Base-by-base conservation (phyloP, 2,113 vertebrate species). In the Coptodon rendalli region DNA sequence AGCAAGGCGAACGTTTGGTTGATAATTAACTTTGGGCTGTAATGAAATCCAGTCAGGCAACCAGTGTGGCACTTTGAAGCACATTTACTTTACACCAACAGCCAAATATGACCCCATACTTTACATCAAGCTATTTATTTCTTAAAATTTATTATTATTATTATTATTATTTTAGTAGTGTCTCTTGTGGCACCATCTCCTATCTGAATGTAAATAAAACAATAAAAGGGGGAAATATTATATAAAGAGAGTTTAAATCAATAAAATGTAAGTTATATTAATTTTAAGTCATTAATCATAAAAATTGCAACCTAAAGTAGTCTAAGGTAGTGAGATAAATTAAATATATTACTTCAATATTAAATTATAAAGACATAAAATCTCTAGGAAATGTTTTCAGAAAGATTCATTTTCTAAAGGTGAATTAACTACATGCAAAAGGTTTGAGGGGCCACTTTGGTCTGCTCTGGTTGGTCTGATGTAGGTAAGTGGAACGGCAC, bases 31-130 rank as follows among this genome's bases (percentile, higher is more conserved):
- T 95, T 92, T 94, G 88, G 91, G 91, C 82, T 81, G 76, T 81
- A 52, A 6, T 29, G 54, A 88, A 61, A 91, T 91, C 87, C 89
- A 93, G 87, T 89, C 89, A 85, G 87, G 81, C 86, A 91, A 91
- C 89, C 86, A 86, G 83, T 86, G 78, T 93, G 94, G 93, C 94
- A 96, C 94, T 95, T 93, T 92, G 66, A 94, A 93, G 89, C 94
- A 94, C 89, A 90, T 82, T 86, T 85, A 91, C 71, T 90, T 76
- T 86, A 92, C 87, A 90, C 63, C 78, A 66, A 87, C 87, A 90
- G 87, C 82, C 91, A 88, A 85, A 89, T 66, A 36, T 85, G 84
- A 90, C 92, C 89, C 85, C 80, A 82, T 16, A 66, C 61, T 78
- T 66, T 5, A 83, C 19, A 7, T 29, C 53, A 13, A 81, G 59